Percentiles rank a stretch among this genome's conserved stretches.
Evolutionary conservation across 2,797 vertebrate genomes (phyloP).

Genomic region (Catharus ustulatus): DNA sequence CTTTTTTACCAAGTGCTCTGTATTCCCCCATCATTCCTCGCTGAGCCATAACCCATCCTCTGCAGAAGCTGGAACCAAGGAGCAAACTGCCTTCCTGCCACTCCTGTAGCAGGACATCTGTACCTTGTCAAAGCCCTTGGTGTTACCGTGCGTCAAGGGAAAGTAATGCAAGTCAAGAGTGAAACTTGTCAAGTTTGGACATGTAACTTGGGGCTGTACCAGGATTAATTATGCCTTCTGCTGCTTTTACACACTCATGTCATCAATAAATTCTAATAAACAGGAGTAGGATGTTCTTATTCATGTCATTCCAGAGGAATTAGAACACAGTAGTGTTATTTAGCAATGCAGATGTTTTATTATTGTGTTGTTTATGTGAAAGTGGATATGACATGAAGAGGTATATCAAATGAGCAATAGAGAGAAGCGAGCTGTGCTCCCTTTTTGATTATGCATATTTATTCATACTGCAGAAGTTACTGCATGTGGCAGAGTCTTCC

Average conservation of each 20-base stretch:
- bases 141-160: background rate
- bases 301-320: constrained; percentile 74
- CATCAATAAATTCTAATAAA: constrained; percentile 78
- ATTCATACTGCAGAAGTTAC: constrained; percentile 69
- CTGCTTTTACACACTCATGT: constrained; percentile 68
- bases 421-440: constrained; percentile 62
- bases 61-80: background rate
- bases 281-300: constrained; percentile 72
- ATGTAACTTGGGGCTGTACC: constrained; percentile 61
- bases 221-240: constrained; percentile 76
- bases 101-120: constrained; percentile 39
- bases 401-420: constrained; percentile 71
- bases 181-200: constrained; percentile 68
- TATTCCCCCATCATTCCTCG: background rate
- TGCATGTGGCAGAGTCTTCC: constrained; percentile 50
- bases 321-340: constrained; percentile 75
- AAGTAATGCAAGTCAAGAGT: constrained; percentile 52
- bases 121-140: constrained; percentile 19
- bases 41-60: background rate
- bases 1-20: background rate
- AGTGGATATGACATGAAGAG: constrained; percentile 71
- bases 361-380: constrained; percentile 75
- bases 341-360: constrained; percentile 77
- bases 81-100: background rate
- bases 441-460: constrained; percentile 76